Evolutionary conservation across 2,113 vertebrate species (phyloP).

Genomic region (Coregonus clupeaformis): DNA sequence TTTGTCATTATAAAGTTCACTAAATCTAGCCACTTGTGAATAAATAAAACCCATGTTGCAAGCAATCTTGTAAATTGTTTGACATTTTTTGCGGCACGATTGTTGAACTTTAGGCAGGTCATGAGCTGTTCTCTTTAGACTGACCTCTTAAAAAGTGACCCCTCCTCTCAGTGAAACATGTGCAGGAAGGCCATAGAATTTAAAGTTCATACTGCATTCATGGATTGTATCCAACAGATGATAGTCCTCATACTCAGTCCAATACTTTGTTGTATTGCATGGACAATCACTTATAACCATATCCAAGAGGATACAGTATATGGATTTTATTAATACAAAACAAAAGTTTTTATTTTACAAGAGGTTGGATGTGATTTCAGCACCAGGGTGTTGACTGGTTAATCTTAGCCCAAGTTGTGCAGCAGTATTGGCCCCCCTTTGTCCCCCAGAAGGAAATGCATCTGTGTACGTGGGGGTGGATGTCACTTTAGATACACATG

Average conservation of each 20-base stretch:
- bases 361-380: constrained; percentile 3
- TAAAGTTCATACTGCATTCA: background rate
- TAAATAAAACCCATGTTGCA: background rate
- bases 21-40: background rate
- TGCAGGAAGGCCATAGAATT: background rate
- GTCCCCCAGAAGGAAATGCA: constrained; percentile 60
- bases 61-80: background rate
- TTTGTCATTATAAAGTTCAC: background rate
- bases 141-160: background rate
- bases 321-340: background rate
- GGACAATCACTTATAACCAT: background rate
- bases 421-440: constrained; percentile 52
- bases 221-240: background rate
- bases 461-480: constrained; percentile 65
- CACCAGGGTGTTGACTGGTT: constrained; percentile 39
- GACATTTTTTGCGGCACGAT: background rate
- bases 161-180: background rate
- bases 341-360: background rate
- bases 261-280: background rate
- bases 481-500: constrained; percentile 83
- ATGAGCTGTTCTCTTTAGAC: constrained; percentile 1
- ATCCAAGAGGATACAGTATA: background rate
- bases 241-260: background rate
- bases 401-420: constrained; percentile 40
- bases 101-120: constrained; percentile 2